Percentiles rank a stretch among this genome's conserved stretches.
These are phyloP conservation scores for Limnephilus lunatus DNA, from an alignment of 2,888 invertebrate genomes.

Conservation along the genomic window DNA sequence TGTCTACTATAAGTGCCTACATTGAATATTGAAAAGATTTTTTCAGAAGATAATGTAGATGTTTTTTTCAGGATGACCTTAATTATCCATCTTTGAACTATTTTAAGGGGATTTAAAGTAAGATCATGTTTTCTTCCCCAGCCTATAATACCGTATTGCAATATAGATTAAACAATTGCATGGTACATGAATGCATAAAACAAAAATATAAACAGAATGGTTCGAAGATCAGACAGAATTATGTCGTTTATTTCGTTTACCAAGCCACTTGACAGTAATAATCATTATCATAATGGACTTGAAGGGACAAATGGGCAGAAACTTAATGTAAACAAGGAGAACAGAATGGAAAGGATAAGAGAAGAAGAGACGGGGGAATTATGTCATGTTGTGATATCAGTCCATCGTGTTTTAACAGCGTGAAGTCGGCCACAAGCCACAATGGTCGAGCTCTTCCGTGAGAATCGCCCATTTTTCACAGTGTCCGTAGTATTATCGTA, in stretches of 20 bases:
- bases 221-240: neutral
- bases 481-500: conserved; percentile 55
- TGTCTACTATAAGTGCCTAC: too few relatives aligned
- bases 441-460: conserved; percentile 62
- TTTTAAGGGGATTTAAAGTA: too few relatives aligned
- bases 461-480: conserved; percentile 64
- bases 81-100: too few relatives aligned
- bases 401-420: conserved; percentile 62
- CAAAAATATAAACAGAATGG: neutral
- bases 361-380: conserved; percentile 53
- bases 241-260: neutral
- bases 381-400: conserved; percentile 65
- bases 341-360: conserved; percentile 42
- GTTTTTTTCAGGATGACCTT: too few relatives aligned
- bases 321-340: neutral
- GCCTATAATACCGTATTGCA: too few relatives aligned
- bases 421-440: conserved; percentile 53
- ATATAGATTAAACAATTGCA: too few relatives aligned
- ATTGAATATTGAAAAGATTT: too few relatives aligned
- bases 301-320: conserved; percentile 2
- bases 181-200: too few relatives aligned
- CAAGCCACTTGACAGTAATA: neutral
- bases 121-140: too few relatives aligned
- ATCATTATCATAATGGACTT: neutral
- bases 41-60: too few relatives aligned